Conservation (phyloP, 2,888 invertebrate species). For the Nycteola revayana region DNA sequence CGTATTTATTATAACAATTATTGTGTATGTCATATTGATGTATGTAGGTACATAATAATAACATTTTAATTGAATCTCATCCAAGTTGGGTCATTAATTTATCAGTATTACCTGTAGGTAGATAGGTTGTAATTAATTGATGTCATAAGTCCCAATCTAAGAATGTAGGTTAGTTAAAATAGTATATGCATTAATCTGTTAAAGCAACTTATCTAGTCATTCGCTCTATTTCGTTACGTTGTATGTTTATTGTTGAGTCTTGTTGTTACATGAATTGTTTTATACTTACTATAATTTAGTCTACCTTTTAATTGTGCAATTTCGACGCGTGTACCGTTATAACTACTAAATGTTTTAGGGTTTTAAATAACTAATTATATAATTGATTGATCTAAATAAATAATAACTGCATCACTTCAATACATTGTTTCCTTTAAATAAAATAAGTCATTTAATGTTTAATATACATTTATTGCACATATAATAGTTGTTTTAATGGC, state of each 20-base stretch:
- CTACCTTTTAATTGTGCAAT: conserved; percentile 21
- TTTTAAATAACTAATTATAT: conserved; percentile 27
- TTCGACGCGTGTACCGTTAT: conserved; percentile 19
- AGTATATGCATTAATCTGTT: conserved; percentile 28
- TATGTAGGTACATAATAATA: conserved; percentile 26
- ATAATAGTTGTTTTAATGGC: conserved; percentile 36
- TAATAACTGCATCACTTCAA: conserved; percentile 39
- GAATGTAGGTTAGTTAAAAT: conserved; percentile 49
- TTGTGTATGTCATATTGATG: conserved; percentile 32
- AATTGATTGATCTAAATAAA: conserved; percentile 61
- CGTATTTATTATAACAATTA: conserved; percentile 26
- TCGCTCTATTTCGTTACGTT: conserved; percentile 25
- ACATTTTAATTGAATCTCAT: conserved; percentile 32
- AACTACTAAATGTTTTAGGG: conserved; percentile 26
- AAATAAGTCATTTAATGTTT: conserved; percentile 19
- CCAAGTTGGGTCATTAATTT: conserved; percentile 28
- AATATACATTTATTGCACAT: conserved; percentile 56
- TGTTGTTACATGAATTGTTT: conserved; percentile 25
- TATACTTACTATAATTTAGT: conserved; percentile 23
- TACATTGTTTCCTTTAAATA: conserved; percentile 29
- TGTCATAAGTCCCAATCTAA: conserved; percentile 65
- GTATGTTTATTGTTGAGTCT: conserved; percentile 29
- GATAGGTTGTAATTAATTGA: conserved; percentile 38
- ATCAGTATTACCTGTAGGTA: conserved; percentile 47
- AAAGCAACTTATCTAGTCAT: conserved; percentile 32